A percentile compares a stretch with the other conserved stretches of the same genome.
These are phyloP conservation scores for Epinephelus fuscoguttatus DNA, from an alignment of 2,113 vertebrate species.

Conservation along the genomic window DNA sequence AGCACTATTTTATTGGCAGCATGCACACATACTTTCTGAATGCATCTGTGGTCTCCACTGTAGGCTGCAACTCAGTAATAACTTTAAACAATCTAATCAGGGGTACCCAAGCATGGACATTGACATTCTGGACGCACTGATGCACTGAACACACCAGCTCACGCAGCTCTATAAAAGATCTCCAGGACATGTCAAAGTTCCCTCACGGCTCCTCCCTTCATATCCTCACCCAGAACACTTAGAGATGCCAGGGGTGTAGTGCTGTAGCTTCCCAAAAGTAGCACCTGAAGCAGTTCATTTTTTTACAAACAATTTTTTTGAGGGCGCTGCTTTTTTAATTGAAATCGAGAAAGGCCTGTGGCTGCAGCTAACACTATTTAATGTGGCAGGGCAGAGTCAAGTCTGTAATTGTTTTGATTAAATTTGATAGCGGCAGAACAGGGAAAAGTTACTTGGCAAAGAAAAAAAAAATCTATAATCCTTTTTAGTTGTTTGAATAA, in stretches of 20 bases:
- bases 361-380: conserved; percentile 34
- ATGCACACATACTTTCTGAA: too few relatives aligned
- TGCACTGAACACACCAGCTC: conserved; percentile 23
- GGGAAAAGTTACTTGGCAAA: conserved; percentile 31
- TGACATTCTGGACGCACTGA: conserved; percentile 36
- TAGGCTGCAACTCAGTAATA: conserved; percentile 8
- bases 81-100: conserved; percentile 27
- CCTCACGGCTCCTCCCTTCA: neutral
- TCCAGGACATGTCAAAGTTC: conserved; percentile 41
- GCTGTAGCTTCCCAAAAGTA: conserved; percentile 30
- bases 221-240: conserved; percentile 32
- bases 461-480: conserved; percentile 26
- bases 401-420: conserved; percentile 63
- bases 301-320: conserved; percentile 28
- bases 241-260: conserved; percentile 11
- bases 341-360: conserved; percentile 47
- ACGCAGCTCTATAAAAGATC: conserved; percentile 11
- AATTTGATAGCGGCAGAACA: conserved; percentile 45
- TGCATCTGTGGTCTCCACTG: neutral
- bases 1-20: neutral
- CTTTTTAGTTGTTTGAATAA: conserved; percentile 33
- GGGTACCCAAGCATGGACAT: conserved; percentile 1
- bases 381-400: conserved; percentile 44
- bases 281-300: conserved; percentile 39
- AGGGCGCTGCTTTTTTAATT: conserved; percentile 49